Conservation (phyloP, 2,797 vertebrate species). For the Platyrinchus mystaceus region DNA sequence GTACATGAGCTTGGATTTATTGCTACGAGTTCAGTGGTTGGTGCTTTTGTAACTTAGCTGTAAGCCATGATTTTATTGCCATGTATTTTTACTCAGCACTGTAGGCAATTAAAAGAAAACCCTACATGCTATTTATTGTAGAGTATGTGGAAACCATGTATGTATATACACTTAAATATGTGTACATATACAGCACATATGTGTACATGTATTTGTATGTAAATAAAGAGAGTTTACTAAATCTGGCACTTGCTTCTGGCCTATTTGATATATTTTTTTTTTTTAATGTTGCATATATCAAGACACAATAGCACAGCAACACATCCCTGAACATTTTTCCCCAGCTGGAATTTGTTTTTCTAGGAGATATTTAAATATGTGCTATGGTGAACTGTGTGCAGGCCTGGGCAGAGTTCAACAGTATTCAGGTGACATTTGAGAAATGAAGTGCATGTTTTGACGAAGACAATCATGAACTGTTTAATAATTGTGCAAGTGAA, state of each 20-base stretch:
- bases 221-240: slow-evolving; percentile 82
- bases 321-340: neutral
- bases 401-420: neutral
- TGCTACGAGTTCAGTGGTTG: slow-evolving; percentile 61
- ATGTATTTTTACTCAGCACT: slow-evolving; percentile 73
- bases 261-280: neutral
- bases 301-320: neutral
- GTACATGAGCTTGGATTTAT: slow-evolving; percentile 72
- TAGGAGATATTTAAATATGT: neutral
- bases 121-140: slow-evolving; percentile 72
- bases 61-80: slow-evolving; percentile 73
- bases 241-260: slow-evolving; percentile 65
- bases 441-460: rapidly evolving
- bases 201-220: slow-evolving; percentile 77
- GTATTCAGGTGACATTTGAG: neutral
- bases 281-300: neutral
- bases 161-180: slow-evolving; percentile 75
- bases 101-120: slow-evolving; percentile 64
- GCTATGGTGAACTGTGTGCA: neutral
- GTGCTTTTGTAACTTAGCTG: slow-evolving; percentile 75
- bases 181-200: slow-evolving; percentile 67
- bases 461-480: rapidly evolving
- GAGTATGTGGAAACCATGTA: slow-evolving; percentile 70
- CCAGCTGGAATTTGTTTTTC: neutral
- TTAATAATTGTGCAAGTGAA: neutral